Percentiles rank a stretch among this genome's conserved stretches.
phyloP scores from a whole-genome alignment of 2,113 vertebrate species.

The Oreochromis tanganicae region DNA sequence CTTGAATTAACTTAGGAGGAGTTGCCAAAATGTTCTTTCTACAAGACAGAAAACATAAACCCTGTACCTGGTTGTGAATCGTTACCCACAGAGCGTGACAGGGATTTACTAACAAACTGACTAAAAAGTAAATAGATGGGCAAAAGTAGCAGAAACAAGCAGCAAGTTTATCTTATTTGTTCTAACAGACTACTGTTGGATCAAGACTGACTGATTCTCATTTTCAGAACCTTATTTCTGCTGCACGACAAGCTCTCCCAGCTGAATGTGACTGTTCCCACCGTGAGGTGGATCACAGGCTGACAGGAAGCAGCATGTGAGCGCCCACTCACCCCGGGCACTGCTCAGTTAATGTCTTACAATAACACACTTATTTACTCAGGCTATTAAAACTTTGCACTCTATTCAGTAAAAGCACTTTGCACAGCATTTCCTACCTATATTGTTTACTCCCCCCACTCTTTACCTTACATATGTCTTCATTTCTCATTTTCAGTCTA shows the following conservation, averaged over 20 bases:
- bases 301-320: too few relatives aligned
- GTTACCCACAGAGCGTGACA: not conserved
- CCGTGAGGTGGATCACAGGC: not conserved
- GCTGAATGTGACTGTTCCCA: not conserved
- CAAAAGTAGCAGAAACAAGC: not conserved
- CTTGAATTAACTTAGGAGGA: not conserved
- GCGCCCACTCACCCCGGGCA: accelerated
- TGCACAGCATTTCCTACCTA: not conserved
- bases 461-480: not conserved
- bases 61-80: accelerated
- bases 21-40: not conserved
- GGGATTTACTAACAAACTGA: not conserved
- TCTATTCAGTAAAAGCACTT: not conserved
- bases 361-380: not conserved
- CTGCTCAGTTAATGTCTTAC: not conserved
- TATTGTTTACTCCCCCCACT: not conserved
- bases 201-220: not conserved
- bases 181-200: not conserved
- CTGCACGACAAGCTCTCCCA: not conserved
- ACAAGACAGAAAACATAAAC: not conserved
- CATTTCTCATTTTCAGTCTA: not conserved
- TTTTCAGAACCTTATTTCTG: not conserved
- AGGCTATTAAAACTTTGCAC: not conserved
- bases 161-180: not conserved
- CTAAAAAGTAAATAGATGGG: not conserved